Evolutionary conservation across 2,797 vertebrate species (phyloP).

Genomic region (Lycodopsis pacificus): DNA sequence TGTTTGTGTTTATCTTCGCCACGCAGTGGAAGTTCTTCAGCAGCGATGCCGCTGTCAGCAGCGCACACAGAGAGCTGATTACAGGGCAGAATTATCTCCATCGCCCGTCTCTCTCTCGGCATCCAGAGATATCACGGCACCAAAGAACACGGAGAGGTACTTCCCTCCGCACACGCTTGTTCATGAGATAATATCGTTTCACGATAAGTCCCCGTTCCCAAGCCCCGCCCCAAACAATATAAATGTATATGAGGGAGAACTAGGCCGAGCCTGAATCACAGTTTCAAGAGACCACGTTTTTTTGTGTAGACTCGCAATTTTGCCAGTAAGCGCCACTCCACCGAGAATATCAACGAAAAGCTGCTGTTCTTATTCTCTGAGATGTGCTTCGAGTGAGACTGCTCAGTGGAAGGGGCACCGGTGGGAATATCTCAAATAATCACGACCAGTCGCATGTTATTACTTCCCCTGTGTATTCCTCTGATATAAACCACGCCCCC

Average conservation of each 20-base stretch:
- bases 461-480: slow-evolving; percentile 48
- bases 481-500: slow-evolving; percentile 51
- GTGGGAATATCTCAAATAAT: slow-evolving; percentile 58
- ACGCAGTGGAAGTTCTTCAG: slow-evolving; percentile 61
- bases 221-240: slow-evolving; percentile 83
- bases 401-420: slow-evolving; percentile 35
- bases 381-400: slow-evolving; percentile 35
- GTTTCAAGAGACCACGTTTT: slow-evolving; percentile 76
- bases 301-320: slow-evolving; percentile 82
- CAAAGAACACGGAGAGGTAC: slow-evolving; percentile 62
- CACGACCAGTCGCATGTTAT: slow-evolving; percentile 56
- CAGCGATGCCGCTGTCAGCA: slow-evolving; percentile 58
- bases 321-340: slow-evolving; percentile 54
- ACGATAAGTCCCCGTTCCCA: slow-evolving; percentile 68
- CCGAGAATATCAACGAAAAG: slow-evolving; percentile 77
- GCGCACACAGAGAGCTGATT: slow-evolving; percentile 79
- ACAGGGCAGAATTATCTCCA: slow-evolving; percentile 77
- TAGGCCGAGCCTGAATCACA: slow-evolving; percentile 79
- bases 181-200: slow-evolving; percentile 82
- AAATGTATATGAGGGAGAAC: slow-evolving; percentile 87
- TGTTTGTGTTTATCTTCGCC: slow-evolving; percentile 65
- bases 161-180: slow-evolving; percentile 67
- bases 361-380: slow-evolving; percentile 49
- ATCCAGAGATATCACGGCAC: slow-evolving; percentile 65
- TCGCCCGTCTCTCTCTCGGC: slow-evolving; percentile 73